Base-by-base conservation (phyloP, 2,888 invertebrate genomes). In the Operophtera brumata region DNA sequence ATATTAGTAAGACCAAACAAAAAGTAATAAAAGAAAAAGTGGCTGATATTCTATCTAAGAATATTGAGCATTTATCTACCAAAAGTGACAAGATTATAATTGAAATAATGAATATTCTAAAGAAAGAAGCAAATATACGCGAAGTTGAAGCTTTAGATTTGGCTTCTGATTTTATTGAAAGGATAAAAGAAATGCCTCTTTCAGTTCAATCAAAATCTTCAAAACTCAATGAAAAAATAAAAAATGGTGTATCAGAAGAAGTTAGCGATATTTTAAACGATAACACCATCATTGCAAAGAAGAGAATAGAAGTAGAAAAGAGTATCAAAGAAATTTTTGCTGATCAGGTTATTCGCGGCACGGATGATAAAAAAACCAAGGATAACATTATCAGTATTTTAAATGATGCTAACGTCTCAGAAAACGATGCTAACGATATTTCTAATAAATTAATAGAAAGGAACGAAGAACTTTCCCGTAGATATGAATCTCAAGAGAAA, bases 261-360 rank as follows among this genome's bases (percentile, higher is more conserved):
- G 49, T 66, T 11, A 43, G 12, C 20, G 32, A 54, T 26, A 36
- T 66, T 36, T 53, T 68, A 14, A 46, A 66, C 12, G 14, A 57
- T 10, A 47, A 59, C 10, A 35, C 49, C 11, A 43, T 47, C n/a
- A 41, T 28, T 11, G 13, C 28, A 11, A 52, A 51, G 1, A 51
- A 60, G 30, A 57, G 4, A 32, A 53, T 51, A 32, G 43, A 57
- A 50, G 26, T 66, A n/a, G 59, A 64, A 46, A 54, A 54, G 10
- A 46, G 36, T 48, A 36, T 69, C 5, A 54, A 57, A n/a, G 48
- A 66, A 12, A 26, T 59, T 10, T 47, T 69, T 28, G 34, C 52
- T 30, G 64, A 70, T 52, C 61, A 69, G 59, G 44, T 63, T 8
- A 39, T 69, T 34, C 47, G 60, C n/a, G 62, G 60, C 5, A 47